Evolutionary conservation across 2,888 invertebrate species (phyloP).

Genomic region (Dryococelus australis): DNA sequence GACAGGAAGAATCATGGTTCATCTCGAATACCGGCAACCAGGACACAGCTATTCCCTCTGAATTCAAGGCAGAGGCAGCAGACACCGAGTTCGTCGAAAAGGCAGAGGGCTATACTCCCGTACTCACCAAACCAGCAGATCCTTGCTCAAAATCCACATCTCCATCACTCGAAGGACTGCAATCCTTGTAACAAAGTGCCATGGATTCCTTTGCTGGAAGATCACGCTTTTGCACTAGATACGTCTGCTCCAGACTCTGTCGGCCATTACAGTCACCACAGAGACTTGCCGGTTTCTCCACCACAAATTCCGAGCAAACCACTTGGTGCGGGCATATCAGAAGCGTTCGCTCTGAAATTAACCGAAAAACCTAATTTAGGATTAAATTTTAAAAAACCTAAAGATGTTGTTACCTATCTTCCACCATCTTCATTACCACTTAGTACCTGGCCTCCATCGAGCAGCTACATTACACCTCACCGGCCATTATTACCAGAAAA

Average conservation of each 20-base stretch:
- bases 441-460: not conserved
- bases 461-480: not conserved
- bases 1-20: not conserved
- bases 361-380: not conserved
- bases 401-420: not conserved
- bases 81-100: not conserved
- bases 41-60: not conserved
- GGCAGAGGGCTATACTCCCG: constrained; percentile 29
- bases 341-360: not conserved
- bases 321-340: not conserved
- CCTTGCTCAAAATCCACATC: constrained; percentile 44
- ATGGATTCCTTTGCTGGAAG: constrained; percentile 66
- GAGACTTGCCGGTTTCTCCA: constrained; percentile 19
- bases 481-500: not conserved
- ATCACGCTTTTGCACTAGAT: not conserved
- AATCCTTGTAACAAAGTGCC: constrained; percentile 81
- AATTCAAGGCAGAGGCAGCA: constrained; percentile 4
- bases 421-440: not conserved
- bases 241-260: constrained; percentile 28
- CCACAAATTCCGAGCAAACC: not conserved
- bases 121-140: constrained; percentile 26
- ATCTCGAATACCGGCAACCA: not conserved
- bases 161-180: constrained; percentile 61
- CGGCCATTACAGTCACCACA: constrained; percentile 17
- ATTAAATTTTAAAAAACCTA: not conserved